Conservation (phyloP, 2,113 vertebrate genomes). For the Rhinogobius similis region DNA sequence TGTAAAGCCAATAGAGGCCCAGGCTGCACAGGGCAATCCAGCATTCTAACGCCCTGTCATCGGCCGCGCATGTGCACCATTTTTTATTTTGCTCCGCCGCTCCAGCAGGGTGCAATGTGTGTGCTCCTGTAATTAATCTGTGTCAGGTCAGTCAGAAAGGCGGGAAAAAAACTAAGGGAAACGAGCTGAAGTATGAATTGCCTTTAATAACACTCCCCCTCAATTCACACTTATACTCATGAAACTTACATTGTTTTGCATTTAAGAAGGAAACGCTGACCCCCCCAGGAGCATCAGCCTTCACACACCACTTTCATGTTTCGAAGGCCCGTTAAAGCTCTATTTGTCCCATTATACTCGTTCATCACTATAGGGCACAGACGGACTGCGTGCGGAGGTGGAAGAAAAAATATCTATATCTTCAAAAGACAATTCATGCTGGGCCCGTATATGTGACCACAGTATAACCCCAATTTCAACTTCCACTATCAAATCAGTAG, state of each 20-base stretch:
- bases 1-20: constrained; percentile 50
- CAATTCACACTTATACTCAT: constrained; percentile 13
- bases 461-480: constrained; percentile 59
- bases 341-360: constrained; percentile 56
- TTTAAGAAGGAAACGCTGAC: constrained; percentile 66
- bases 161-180: constrained; percentile 46
- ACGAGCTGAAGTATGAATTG: constrained; percentile 68
- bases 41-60: constrained; percentile 66
- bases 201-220: constrained; percentile 70
- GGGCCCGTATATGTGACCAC: constrained; percentile 61
- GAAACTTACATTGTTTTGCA: constrained; percentile 63
- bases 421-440: constrained; percentile 59
- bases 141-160: constrained; percentile 65
- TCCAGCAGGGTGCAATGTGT: constrained; percentile 75
- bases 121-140: constrained; percentile 76
- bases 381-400: constrained; percentile 26
- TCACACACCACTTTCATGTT: constrained; percentile 73
- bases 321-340: constrained; percentile 62
- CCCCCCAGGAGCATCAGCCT: constrained; percentile 62
- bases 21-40: constrained; percentile 61
- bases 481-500: constrained; percentile 49
- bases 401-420: constrained; percentile 50
- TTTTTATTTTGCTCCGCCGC: constrained; percentile 68
- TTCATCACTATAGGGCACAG: constrained; percentile 36
- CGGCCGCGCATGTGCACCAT: constrained; percentile 70